phyloP scores from a whole-genome alignment of 2,888 invertebrate species.

The Caradrina kadenii region DNA sequence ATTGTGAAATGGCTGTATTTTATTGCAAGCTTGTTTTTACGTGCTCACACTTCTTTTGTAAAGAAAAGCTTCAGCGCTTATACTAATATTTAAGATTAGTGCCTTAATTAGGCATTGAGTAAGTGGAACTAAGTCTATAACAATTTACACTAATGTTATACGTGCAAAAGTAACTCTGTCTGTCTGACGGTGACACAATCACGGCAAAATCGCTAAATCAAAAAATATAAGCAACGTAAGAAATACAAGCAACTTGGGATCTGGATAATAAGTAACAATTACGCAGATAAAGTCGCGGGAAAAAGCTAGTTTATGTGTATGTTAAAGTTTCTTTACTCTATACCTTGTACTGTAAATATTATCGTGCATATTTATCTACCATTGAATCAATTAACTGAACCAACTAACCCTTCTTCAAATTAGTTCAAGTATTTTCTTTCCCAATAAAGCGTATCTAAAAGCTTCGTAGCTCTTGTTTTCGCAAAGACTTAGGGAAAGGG shows the following conservation, averaged over 20 bases:
- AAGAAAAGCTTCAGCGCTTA: no score
- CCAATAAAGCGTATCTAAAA: constrained; percentile 57
- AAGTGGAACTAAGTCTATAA: no score
- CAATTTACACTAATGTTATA: neutral
- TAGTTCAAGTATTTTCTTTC: constrained; percentile 66
- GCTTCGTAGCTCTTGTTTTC: constrained; percentile 62
- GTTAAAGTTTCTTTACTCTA: neutral
- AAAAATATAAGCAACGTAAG: no score
- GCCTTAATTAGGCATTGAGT: neutral
- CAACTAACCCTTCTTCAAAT: constrained; percentile 35
- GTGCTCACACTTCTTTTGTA: neutral
- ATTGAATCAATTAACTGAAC: constrained; percentile 44
- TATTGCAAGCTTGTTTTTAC: neutral
- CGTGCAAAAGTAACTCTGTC: no score
- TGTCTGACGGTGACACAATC: no score
- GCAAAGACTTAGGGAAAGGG: constrained; percentile 61
- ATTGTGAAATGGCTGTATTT: constrained; percentile 34
- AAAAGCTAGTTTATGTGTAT: neutral
- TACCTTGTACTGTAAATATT: neutral
- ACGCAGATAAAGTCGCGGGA: no score
- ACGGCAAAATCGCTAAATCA: no score
- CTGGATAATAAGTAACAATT: no score
- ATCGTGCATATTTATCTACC: constrained; percentile 24
- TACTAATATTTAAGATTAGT: neutral
- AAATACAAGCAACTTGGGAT: no score